A percentile compares a stretch with the other conserved stretches of the same genome.
Conservation (phyloP, 2,797 vertebrate genomes). For the Nasua narica region DNA sequence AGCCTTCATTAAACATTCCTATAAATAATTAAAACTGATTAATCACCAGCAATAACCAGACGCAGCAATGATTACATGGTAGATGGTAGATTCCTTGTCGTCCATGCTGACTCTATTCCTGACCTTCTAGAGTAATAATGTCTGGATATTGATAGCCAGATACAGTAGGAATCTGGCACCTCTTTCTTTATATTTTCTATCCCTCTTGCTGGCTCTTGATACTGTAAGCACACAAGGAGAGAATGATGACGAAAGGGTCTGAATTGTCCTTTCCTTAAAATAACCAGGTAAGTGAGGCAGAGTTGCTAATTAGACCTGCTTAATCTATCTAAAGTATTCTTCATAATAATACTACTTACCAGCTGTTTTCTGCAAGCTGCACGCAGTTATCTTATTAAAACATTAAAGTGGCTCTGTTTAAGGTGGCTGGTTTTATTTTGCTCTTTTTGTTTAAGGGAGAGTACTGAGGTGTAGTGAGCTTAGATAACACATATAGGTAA, state of each 20-base stretch:
- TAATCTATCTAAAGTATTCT: not conserved
- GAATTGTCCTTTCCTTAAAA: not conserved
- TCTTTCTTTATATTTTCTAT: not conserved
- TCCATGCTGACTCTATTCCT: not conserved
- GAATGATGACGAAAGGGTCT: not conserved
- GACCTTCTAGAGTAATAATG: not conserved
- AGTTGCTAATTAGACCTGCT: not conserved
- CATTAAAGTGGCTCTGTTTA: not conserved
- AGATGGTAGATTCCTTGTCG: not conserved
- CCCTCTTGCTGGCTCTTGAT: not conserved
- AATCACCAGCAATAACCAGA: not conserved
- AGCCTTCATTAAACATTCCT: conserved; percentile 21
- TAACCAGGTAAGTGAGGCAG: not conserved
- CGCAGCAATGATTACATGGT: not conserved
- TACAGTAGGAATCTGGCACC: not conserved
- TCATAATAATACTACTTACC: not conserved
- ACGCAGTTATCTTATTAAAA: not conserved
- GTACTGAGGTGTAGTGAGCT: not conserved
- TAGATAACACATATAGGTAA: not conserved
- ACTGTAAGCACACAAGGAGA: not conserved
- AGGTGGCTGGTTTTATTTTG: not conserved
- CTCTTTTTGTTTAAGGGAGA: not conserved
- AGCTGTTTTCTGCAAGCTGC: not conserved
- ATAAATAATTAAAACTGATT: conserved; percentile 47
- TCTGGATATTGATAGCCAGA: not conserved